phyloP scores from a whole-genome alignment of 2,113 vertebrate species.

The Rhinogobius similis region DNA sequence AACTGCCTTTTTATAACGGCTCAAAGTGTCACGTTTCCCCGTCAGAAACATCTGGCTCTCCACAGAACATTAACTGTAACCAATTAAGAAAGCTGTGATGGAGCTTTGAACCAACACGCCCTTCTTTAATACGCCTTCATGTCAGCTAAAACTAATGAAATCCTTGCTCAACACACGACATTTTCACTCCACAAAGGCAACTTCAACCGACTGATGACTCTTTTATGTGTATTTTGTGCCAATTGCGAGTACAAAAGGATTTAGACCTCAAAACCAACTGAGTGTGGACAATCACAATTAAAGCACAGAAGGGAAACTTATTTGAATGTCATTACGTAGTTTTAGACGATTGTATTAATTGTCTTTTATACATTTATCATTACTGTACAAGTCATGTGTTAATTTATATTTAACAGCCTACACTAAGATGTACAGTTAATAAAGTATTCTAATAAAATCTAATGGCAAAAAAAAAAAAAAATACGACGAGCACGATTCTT shows the following conservation, averaged over 20 bases:
- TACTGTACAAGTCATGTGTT: constrained; percentile 64
- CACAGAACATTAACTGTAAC: constrained; percentile 8
- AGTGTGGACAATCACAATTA: constrained; percentile 74
- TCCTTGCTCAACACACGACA: constrained; percentile 11
- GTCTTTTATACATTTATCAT: constrained; percentile 80
- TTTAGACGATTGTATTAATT: constrained; percentile 62
- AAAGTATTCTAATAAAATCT: constrained; percentile 80
- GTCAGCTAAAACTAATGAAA: constrained; percentile 6
- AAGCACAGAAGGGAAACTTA: constrained; percentile 63
- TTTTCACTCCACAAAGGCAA: constrained; percentile 18
- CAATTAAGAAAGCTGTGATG: neutral
- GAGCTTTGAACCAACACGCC: constrained; percentile 1
- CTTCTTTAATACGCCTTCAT: constrained; percentile 14
- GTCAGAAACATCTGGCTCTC: neutral
- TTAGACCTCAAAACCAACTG: constrained; percentile 61
- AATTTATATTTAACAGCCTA: constrained; percentile 72
- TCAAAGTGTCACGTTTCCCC: neutral
- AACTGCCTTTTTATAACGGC: neutral
- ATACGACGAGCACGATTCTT: constrained; percentile 10
- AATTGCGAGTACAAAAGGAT: constrained; percentile 38
- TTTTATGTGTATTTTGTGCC: constrained; percentile 34
- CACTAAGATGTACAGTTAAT: constrained; percentile 64
- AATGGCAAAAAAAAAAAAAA: constrained; percentile 49
- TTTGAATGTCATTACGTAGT: constrained; percentile 67
- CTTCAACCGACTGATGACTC: constrained; percentile 42